phyloP scores from a whole-genome alignment of 2,797 vertebrate genomes.

The Phrynocephalus guinanensis region DNA sequence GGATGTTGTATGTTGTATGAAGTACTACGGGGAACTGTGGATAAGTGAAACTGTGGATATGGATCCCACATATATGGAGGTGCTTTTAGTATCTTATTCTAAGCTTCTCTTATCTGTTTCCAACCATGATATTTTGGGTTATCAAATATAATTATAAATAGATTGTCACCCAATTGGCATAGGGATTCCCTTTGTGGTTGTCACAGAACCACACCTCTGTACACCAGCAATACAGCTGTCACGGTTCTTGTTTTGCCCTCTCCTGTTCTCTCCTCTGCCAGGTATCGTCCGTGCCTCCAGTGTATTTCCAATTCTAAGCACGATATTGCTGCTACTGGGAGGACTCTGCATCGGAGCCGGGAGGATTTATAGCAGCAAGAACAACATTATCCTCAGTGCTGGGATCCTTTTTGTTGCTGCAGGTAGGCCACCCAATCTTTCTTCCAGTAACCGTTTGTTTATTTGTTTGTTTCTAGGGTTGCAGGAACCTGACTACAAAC shows the following conservation, averaged over 20 bases:
- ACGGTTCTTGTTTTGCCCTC: constrained; percentile 17
- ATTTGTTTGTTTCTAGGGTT: no score
- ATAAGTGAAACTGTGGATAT: no score
- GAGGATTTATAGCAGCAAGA: constrained; percentile 90
- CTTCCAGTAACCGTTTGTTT: not conserved
- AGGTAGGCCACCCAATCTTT: constrained; percentile 78
- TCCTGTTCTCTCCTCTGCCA: constrained; percentile 63
- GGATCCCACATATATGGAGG: no score
- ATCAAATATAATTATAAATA: not conserved
- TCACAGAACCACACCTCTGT: not conserved
- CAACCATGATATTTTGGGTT: no score
- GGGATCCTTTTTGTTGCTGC: constrained; percentile 97
- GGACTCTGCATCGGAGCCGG: constrained; percentile 90
- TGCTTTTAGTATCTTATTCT: not conserved
- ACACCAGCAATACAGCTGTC: not conserved
- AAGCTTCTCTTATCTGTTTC: not conserved
- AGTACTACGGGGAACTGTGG: no score
- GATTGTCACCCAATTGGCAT: not conserved
- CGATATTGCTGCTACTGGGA: constrained; percentile 90
- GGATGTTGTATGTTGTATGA: no score
- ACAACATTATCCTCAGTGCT: constrained; percentile 94
- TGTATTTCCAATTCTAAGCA: constrained; percentile 95
- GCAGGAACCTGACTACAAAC: no score
- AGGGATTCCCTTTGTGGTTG: not conserved
- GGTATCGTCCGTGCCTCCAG: constrained; percentile 95